Base-by-base conservation (phyloP, 2,113 vertebrate species). In the Heterochromis multidens region DNA sequence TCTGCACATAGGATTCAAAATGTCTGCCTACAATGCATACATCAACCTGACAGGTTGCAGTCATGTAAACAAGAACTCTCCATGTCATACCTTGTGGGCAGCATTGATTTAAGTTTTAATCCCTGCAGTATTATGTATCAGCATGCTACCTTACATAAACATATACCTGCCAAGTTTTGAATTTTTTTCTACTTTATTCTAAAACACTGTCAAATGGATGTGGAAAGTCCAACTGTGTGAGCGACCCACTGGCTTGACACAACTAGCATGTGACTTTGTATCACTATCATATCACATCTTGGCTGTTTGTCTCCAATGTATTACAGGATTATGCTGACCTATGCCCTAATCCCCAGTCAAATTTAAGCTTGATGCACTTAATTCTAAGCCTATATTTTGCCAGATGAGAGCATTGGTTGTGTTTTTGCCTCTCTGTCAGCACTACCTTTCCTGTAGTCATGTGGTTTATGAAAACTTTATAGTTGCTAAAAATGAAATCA, bases 281-380 rank as follows among this genome's bases (percentile, higher is more conserved):
- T 79, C 6, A 56, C 87, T 89, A 92, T 94, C 93, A 88, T 88
- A 84, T 89, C 76, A 80, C 88, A 92, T 91, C 82, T 91, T 92
- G 89, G 91, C 87, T 83, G 85, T 81, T 85, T 83, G 84, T 86
- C 85, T 85, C 72, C 13, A 19, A 84, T 65, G 88, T 85, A 86
- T 94, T 92, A 92, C 77, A 86, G 89, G 91, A 94, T 95, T 94
- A 90, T 86, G 16, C 43, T 76, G 89, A 93, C 90, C 91, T 93
- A 12, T 87, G 81, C 77, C 82, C 87, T 63, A n/a, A 49, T 74
- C 52, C 80, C 49, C 27, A 14, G 81, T 92, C 84, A 92, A 87
- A 93, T 80, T 85, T 84, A 90, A 90, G 91, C 82, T 88, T 61
- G 61, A 87, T 80, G 83, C 86, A 87, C 77, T 91, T 92, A 92